phyloP scores from a whole-genome alignment of 2,113 vertebrate genomes.

The Actenoides hombroni region DNA sequence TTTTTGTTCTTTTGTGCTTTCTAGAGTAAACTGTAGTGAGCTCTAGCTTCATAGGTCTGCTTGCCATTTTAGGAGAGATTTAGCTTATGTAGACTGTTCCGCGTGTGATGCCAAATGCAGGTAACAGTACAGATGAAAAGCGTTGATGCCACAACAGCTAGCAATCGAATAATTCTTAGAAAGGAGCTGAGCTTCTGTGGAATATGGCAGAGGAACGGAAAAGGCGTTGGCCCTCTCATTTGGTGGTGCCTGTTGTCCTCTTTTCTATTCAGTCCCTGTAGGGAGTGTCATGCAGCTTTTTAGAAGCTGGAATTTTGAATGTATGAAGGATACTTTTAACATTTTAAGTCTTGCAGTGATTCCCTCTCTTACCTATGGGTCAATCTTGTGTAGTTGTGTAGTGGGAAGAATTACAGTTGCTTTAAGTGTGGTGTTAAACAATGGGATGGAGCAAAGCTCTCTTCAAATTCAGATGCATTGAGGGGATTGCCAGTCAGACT shows the following conservation, averaged over 20 bases:
- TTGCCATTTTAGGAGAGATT: not conserved
- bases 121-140: not conserved
- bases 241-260: not conserved
- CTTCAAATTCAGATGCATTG: rapidly evolving
- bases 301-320: not conserved
- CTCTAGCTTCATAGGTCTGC: not conserved
- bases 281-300: not conserved
- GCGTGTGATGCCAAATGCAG: not conserved
- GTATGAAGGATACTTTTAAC: not conserved
- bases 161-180: not conserved
- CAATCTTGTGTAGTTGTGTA: not conserved
- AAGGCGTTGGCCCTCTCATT: rapidly evolving
- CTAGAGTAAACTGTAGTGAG: not conserved
- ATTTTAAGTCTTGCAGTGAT: not conserved
- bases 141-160: not conserved
- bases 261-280: rapidly evolving
- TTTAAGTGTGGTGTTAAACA: not conserved
- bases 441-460: not conserved
- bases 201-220: not conserved
- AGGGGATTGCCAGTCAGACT: not conserved
- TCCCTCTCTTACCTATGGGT: not conserved
- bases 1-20: not conserved
- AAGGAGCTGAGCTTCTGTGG: not conserved
- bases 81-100: not conserved
- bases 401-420: not conserved